phyloP scores from a whole-genome alignment of 2,888 invertebrate species.

The Bimastos eiseni region DNA sequence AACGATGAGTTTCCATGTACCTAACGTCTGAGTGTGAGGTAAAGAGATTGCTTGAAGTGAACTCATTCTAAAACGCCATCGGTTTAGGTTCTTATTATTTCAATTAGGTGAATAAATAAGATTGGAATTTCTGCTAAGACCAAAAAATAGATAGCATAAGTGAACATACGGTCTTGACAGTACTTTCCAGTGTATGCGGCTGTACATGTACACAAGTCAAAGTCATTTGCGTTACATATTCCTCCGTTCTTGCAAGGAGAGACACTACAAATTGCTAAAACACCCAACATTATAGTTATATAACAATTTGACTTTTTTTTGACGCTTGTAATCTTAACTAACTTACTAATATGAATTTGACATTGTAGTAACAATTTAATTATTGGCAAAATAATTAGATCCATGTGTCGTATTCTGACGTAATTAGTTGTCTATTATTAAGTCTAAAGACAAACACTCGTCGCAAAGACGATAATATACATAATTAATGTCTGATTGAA shows the following conservation, averaged over 20 bases:
- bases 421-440: too few relatives aligned
- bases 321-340: neutral
- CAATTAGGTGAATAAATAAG: neutral
- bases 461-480: too few relatives aligned
- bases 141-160: too few relatives aligned
- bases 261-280: neutral
- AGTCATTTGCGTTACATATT: neutral
- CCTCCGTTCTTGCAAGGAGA: neutral
- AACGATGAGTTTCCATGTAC: neutral
- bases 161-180: neutral
- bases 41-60: neutral
- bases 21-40: too few relatives aligned
- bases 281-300: neutral
- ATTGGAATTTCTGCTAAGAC: neutral
- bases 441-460: too few relatives aligned
- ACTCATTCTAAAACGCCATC: neutral
- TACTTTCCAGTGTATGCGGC: neutral
- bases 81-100: neutral
- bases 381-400: neutral
- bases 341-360: neutral
- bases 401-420: neutral
- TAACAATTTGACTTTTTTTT: neutral
- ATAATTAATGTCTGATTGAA: too few relatives aligned
- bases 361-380: neutral
- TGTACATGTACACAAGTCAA: neutral